phyloP scores from a whole-genome alignment of 2,113 vertebrate species.

The Pseudolaguvia tuberculata region DNA sequence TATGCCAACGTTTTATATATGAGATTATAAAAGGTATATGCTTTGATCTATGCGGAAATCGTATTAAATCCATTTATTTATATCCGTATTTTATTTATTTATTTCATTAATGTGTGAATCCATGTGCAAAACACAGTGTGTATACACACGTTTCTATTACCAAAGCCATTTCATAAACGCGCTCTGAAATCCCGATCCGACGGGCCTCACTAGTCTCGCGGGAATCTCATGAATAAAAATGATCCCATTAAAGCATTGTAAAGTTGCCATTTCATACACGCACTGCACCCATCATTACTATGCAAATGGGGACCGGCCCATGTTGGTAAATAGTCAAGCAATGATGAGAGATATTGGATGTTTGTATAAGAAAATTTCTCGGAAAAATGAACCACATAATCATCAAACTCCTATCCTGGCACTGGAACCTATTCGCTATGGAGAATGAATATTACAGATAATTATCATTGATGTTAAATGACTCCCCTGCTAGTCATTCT shows the following conservation, averaged over 20 bases:
- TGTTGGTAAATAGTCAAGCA: constrained; percentile 64
- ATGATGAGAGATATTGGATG: constrained; percentile 58
- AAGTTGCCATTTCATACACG: constrained; percentile 62
- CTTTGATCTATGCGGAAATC: background rate
- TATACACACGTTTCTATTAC: constrained; percentile 15
- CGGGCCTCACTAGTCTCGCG: constrained; percentile 50
- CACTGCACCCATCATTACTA: constrained; percentile 64
- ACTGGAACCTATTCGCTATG: background rate
- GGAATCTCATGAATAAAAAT: constrained; percentile 71
- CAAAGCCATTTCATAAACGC: constrained; percentile 26
- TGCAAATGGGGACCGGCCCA: constrained; percentile 63
- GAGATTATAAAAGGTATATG: background rate
- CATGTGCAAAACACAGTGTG: background rate
- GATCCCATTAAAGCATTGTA: constrained; percentile 64
- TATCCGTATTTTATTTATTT: background rate
- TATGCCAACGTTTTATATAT: background rate
- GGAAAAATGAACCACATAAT: background rate
- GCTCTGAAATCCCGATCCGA: constrained; percentile 44
- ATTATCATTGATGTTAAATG: background rate
- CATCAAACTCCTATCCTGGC: background rate
- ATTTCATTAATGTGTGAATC: background rate
- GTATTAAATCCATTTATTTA: background rate
- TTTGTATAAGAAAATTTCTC: constrained; percentile 49
- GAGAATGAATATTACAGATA: background rate
- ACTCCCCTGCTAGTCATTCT: background rate